Base-by-base conservation (phyloP, 2,113 vertebrate genomes). In the Eonycteris spelaea region DNA sequence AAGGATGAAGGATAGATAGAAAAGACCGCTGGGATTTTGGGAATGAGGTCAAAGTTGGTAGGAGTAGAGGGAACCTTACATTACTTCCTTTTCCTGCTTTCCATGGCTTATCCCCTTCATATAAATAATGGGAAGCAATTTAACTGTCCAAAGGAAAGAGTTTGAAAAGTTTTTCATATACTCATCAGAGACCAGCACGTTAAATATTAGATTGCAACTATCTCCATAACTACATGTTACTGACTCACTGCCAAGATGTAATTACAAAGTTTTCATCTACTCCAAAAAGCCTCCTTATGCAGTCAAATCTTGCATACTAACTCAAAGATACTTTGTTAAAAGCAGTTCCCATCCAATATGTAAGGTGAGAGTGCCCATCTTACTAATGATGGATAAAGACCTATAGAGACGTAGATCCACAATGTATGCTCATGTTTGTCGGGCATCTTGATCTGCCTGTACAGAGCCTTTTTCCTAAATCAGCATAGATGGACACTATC, bases 401-500 rank as follows among this genome's bases (percentile, higher is more conserved):
- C 95, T 97, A 95, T 18, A 30, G 92, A 95, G 95, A 73, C 1
- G 86, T 70, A 33, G 22, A 1, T 14, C 86, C 86, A 75, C 4
- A 61, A 30, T 45, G 70, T 38, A 51, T 61, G n/a, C 84, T 97
- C 77, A 96, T 92, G 75, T 88, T 98, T 90, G 61, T 85, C 95
- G 91, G 26, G 90, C 90, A 95, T 96, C 65, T 82, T 71, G 65
- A 74, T 87, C 53, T 95, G 70, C 87, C 68, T 61, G 2, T 65
- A 33, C 28, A 53, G 16, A 68, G 55, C 45, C 40, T 84, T 90
- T 51, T 51, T 95, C 57, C 95, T 94, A 98, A 98, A 97, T 98
- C 91, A 97, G 88, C 79, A 91, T 97, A 98, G 97, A 97, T 18
- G 82, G 94, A 94, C 74, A 97, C 51, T 77, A 95, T 97, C 55